Base-by-base conservation (phyloP, 2,797 vertebrate species). In the Glyptemys insculpta region DNA sequence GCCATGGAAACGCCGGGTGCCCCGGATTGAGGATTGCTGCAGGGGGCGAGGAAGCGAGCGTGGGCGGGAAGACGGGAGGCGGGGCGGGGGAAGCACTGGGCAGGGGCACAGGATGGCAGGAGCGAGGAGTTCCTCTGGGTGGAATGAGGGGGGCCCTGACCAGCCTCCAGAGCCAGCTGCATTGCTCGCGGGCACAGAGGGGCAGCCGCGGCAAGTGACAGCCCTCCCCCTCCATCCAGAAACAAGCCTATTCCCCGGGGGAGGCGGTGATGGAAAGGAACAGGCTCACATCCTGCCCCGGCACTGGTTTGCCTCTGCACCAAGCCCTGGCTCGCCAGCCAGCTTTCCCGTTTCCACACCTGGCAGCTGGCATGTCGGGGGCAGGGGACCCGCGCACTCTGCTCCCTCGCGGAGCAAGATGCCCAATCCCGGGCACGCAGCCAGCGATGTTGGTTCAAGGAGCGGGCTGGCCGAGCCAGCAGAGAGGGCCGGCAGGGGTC, bases 1-100 rank as follows among this genome's bases (percentile, higher is more conserved):
- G 85, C 92, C 92, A 96, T 96, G 94, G 96, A 95, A 90, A 97
- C 85, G 68, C 80, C 7, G 37, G 91, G 94, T 93, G 86, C 88
- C 95, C 94, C 91, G 95, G 91, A 96, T 90, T 91, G 95, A 74
- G 72, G 93, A 83, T 81, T 74, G 85, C 44, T 59, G 44, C 49
- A 27, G 82, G 86, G 54, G 3, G 52, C 1, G 52, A 3, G 37
- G 29, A 2, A 9, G 11, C 37, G 65, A 59, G 19, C 18, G n/a
- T 1, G 44, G 41, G 52, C 1, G 8, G 57, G 12, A 4, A 6
- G 31, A 34, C 12, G 19, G 5, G 3, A 76, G n/a, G 1, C 16
- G 5, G 3, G 59, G 19, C 59, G 31, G 31, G n/a, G 52, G 72
- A 54, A 21, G 50, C 53, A 72, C 37, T 50, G 81, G 59, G 57